Conservation (phyloP, 1,140 invertebrate species). For the Drosophila aff. region DNA sequence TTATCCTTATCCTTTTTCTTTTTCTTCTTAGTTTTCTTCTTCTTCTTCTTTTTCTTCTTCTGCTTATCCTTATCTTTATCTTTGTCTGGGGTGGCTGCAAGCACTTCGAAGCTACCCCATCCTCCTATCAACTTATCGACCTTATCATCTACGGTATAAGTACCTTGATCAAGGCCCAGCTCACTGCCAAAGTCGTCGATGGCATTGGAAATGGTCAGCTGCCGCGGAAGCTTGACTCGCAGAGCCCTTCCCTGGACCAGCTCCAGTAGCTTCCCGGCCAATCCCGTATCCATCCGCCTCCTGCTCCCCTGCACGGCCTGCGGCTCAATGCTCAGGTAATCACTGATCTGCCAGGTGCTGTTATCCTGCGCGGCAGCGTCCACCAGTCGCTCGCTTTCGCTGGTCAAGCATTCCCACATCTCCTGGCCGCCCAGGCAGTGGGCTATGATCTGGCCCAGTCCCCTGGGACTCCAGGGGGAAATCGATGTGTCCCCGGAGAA, state of each 20-base stretch:
- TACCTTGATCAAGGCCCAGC: constrained; percentile 76
- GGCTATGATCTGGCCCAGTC: constrained; percentile 58
- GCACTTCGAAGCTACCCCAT: constrained; percentile 66
- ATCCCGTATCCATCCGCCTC: constrained; percentile 13
- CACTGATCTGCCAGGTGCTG: constrained; percentile 86
- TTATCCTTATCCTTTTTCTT: constrained; percentile 28
- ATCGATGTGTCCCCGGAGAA: background rate
- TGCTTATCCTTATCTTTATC: constrained; percentile 29
- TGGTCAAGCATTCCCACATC: constrained; percentile 86
- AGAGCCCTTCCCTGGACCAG: constrained; percentile 66
- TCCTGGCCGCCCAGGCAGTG: constrained; percentile 83
- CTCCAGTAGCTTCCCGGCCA: constrained; percentile 54
- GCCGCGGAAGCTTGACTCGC: constrained; percentile 56
- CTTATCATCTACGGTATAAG: constrained; percentile 82
- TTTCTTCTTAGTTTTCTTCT: constrained; percentile 25
- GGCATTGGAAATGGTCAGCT: constrained; percentile 68
- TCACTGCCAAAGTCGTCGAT: constrained; percentile 68
- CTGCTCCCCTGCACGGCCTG: constrained; percentile 57
- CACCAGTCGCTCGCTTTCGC: constrained; percentile 86
- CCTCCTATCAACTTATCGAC: constrained; percentile 64
- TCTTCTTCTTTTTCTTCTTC: constrained; percentile 23
- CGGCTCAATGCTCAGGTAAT: constrained; percentile 86
- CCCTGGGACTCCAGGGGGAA: constrained; percentile 44
- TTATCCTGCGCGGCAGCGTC: constrained; percentile 87
- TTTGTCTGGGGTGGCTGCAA: constrained; percentile 43